These are phyloP conservation scores for Dolichopus griseipennis DNA, from an alignment of 2,888 invertebrate species.

Conservation along the genomic window DNA sequence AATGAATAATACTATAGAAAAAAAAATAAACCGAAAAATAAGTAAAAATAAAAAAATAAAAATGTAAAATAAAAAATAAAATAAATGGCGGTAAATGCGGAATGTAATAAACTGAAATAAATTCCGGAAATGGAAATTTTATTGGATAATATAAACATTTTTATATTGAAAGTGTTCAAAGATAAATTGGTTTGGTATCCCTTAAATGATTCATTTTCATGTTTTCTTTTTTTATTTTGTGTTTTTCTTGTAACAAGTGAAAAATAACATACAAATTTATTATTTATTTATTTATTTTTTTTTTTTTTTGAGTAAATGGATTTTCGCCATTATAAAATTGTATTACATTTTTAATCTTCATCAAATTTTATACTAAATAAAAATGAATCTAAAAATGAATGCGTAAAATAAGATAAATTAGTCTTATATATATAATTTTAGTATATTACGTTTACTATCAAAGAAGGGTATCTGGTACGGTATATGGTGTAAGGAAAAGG, in stretches of 20 bases:
- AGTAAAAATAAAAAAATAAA: background rate
- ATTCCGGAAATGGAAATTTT: conserved; percentile 11
- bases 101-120: conserved; percentile 8
- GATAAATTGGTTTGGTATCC: background rate
- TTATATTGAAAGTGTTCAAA: conserved; percentile 6
- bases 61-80: background rate
- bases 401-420: no score
- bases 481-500: no score
- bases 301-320: background rate
- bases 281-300: background rate
- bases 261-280: background rate
- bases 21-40: background rate
- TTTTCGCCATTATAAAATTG: conserved; percentile 6
- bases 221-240: background rate
- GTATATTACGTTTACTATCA: no score
- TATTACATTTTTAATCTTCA: conserved; percentile 6
- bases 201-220: background rate
- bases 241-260: background rate
- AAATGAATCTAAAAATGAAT: no score
- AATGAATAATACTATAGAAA: background rate
- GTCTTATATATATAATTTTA: no score
- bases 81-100: conserved; percentile 7
- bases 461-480: no score
- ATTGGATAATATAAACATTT: conserved; percentile 8
- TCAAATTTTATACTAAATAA: background rate